Percentiles rank a stretch among this genome's conserved stretches.
These are phyloP conservation scores for Mesorhabditis spiculigera DNA, from an alignment of 2,888 invertebrate genomes.

Conservation along the genomic window DNA sequence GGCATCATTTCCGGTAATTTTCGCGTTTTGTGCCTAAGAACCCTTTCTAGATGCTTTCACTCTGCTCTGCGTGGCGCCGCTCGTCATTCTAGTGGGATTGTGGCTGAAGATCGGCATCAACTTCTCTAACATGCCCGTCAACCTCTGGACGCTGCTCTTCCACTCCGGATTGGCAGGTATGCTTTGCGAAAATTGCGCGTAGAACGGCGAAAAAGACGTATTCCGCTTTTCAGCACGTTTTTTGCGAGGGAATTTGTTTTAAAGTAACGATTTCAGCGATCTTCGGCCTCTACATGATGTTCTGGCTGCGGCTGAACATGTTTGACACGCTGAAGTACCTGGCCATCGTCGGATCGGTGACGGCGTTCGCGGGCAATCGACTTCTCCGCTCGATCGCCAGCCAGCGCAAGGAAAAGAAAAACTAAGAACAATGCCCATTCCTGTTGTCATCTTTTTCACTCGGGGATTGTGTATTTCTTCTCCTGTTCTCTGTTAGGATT, in stretches of 20 bases:
- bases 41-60: too few species aligned
- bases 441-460: too few species aligned
- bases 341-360: conserved; percentile 77
- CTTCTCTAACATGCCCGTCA: conserved; percentile 75
- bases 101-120: conserved; percentile 86
- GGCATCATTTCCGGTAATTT: conserved; percentile 83
- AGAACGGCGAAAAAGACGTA: background rate
- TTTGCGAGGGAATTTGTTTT: conserved; percentile 6
- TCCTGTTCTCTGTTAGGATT: too few species aligned
- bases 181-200: background rate
- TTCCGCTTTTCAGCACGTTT: background rate
- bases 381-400: conserved; percentile 66
- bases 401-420: conserved; percentile 23
- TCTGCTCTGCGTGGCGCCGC: too few species aligned
- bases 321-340: conserved; percentile 89
- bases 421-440: background rate
- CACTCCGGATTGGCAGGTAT: conserved; percentile 82
- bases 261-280: conserved; percentile 68
- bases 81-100: conserved; percentile 76
- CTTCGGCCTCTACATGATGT: conserved; percentile 79
- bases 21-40: conserved; percentile 72
- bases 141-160: conserved; percentile 79
- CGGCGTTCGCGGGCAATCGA: conserved; percentile 88
- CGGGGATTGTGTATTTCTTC: too few species aligned
- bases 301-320: conserved; percentile 93